Conservation (phyloP, 2,797 vertebrate genomes). For the Valencia hispanica region DNA sequence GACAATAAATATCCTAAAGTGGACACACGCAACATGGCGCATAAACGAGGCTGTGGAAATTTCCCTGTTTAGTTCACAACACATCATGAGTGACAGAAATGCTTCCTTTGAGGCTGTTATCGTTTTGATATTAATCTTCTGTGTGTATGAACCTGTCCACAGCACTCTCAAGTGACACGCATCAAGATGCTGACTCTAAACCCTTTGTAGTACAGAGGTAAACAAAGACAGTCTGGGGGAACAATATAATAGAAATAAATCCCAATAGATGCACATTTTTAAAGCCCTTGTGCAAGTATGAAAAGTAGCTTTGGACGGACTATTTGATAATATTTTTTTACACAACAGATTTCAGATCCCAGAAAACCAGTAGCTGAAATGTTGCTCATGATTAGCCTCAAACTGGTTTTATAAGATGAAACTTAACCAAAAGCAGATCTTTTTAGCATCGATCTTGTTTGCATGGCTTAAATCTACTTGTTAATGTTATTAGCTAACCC, state of each 20-base stretch:
- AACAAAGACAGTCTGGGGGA: background rate
- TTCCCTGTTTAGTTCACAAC: background rate
- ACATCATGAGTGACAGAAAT: background rate
- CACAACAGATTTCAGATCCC: background rate
- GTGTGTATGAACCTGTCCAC: background rate
- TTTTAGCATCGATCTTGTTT: background rate
- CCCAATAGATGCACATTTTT: background rate
- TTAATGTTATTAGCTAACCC: background rate
- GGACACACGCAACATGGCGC: background rate
- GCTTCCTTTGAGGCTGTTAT: background rate
- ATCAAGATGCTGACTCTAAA: background rate
- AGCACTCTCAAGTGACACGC: background rate
- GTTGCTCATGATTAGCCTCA: rapidly evolving
- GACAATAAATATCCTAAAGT: background rate
- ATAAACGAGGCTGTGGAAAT: background rate
- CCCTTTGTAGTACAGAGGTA: background rate
- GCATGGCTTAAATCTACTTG: background rate
- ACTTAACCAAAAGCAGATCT: background rate
- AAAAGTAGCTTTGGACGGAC: background rate
- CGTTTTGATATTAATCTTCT: background rate
- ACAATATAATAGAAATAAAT: background rate
- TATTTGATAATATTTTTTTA: background rate
- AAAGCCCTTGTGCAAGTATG: background rate
- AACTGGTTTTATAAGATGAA: background rate
- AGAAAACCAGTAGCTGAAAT: background rate